A percentile compares a stretch with the other conserved stretches of the same genome.
phyloP scores from a whole-genome alignment of 2,113 vertebrate species.

The Apteryx owenii region DNA sequence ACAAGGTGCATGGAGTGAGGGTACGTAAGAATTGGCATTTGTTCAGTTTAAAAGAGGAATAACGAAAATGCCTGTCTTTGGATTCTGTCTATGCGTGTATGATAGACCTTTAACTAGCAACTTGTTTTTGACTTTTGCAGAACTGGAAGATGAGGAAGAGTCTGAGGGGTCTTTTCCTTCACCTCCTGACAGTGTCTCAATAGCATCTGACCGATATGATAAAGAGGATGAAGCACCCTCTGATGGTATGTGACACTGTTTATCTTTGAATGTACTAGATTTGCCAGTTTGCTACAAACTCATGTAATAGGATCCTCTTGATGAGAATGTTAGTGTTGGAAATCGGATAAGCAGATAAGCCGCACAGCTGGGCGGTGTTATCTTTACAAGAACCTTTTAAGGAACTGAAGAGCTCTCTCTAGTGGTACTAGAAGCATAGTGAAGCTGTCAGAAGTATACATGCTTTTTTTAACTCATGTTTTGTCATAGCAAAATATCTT shows the following conservation, averaged over 20 bases:
- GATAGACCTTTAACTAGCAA: not conserved
- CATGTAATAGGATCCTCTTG: not conserved
- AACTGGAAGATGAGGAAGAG: constrained; percentile 82
- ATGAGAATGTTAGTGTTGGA: not conserved
- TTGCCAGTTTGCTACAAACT: constrained; percentile 21
- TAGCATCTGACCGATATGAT: constrained; percentile 88
- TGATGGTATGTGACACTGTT: constrained; percentile 85
- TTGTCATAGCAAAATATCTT: constrained; percentile 37
- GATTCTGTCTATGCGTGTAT: not conserved
- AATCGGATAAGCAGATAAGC: constrained; percentile 46
- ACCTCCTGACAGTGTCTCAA: constrained; percentile 83
- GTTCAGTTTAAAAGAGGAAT: not conserved
- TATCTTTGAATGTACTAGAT: not conserved
- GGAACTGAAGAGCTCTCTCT: constrained; percentile 86
- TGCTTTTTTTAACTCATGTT: not conserved
- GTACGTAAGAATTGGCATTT: not conserved
- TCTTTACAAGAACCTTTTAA: constrained; percentile 67
- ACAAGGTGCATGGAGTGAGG: rapidly evolving
- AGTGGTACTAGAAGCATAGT: constrained; percentile 73
- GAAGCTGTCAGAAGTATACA: constrained; percentile 16
- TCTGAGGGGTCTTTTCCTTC: constrained; percentile 79
- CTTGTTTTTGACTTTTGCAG: constrained; percentile 62
- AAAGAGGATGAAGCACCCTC: constrained; percentile 87
- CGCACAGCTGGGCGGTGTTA: constrained; percentile 39
- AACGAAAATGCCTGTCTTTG: not conserved